phyloP scores from a whole-genome alignment of 1,140 invertebrate species.

The Pentalonia nigronervosa region DNA sequence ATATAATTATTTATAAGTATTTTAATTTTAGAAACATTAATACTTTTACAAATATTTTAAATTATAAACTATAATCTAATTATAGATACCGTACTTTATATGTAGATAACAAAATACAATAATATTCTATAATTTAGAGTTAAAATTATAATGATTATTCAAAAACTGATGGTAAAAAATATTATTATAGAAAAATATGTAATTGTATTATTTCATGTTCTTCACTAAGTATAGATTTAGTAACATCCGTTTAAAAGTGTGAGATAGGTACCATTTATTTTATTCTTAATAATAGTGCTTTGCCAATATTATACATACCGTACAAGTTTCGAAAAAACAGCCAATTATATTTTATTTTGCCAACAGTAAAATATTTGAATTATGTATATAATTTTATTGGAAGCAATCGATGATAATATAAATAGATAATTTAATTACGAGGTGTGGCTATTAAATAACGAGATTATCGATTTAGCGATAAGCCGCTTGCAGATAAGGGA shows the following conservation, averaged over 20 bases:
- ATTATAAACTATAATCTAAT: neutral
- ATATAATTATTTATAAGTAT: no score
- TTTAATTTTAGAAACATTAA: no score
- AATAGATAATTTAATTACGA: conserved; percentile 22
- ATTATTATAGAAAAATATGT: neutral
- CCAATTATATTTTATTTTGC: neutral
- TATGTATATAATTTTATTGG: neutral
- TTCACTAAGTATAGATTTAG: neutral
- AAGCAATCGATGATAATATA: neutral
- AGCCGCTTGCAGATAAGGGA: no score
- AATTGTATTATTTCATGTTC: no score
- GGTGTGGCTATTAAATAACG: no score
- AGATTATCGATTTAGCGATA: no score
- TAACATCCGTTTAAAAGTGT: neutral
- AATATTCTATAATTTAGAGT: neutral
- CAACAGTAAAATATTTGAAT: neutral
- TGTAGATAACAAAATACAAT: no score
- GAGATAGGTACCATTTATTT: neutral
- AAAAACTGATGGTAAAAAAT: neutral
- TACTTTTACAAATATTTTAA: neutral
- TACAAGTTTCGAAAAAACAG: neutral
- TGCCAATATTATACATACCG: neutral
- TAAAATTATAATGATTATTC: neutral
- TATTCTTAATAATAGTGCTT: neutral
- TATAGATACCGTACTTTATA: neutral